phyloP scores from a whole-genome alignment of 2,113 vertebrate genomes.

The Hipposideros armiger region DNA sequence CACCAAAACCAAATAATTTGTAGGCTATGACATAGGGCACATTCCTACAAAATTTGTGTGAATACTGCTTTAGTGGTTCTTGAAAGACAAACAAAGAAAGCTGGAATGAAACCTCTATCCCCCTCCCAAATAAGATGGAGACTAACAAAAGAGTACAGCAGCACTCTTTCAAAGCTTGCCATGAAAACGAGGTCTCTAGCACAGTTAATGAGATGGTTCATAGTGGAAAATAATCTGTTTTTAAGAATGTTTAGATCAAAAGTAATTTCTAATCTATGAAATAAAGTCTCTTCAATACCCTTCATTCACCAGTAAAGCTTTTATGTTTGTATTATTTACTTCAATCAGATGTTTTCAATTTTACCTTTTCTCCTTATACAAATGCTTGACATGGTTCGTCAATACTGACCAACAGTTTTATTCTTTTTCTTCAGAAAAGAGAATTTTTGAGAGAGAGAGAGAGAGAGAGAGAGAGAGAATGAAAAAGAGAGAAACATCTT shows the following conservation, averaged over 20 bases:
- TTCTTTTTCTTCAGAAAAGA: conserved; percentile 83
- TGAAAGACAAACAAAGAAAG: conserved; percentile 90
- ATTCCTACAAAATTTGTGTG: conserved; percentile 92
- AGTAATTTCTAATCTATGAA: conserved; percentile 92
- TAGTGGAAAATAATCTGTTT: conserved; percentile 89
- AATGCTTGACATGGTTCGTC: conserved; percentile 89
- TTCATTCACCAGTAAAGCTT: conserved; percentile 89
- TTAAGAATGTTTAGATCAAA: conserved; percentile 91
- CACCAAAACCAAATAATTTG: conserved; percentile 93
- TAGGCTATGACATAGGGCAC: conserved; percentile 90
- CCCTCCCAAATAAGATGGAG: conserved; percentile 84
- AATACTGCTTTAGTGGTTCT: conserved; percentile 89
- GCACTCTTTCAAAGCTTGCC: conserved; percentile 85
- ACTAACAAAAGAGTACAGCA: conserved; percentile 86
- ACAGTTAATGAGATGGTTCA: conserved; percentile 88
- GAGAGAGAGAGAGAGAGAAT: conserved; percentile 64
- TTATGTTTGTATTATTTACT: conserved; percentile 92
- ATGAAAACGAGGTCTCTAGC: conserved; percentile 84
- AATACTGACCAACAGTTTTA: conserved; percentile 86
- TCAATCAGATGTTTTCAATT: conserved; percentile 94
- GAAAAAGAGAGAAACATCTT: conserved; percentile 88
- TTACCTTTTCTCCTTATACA: conserved; percentile 86
- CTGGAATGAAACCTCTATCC: conserved; percentile 88
- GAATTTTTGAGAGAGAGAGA: conserved; percentile 66
- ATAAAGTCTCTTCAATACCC: conserved; percentile 90